Percentiles rank a stretch among this genome's conserved stretches.
phyloP scores from a whole-genome alignment of 2,888 invertebrate genomes.

The Crematogaster levior region DNA sequence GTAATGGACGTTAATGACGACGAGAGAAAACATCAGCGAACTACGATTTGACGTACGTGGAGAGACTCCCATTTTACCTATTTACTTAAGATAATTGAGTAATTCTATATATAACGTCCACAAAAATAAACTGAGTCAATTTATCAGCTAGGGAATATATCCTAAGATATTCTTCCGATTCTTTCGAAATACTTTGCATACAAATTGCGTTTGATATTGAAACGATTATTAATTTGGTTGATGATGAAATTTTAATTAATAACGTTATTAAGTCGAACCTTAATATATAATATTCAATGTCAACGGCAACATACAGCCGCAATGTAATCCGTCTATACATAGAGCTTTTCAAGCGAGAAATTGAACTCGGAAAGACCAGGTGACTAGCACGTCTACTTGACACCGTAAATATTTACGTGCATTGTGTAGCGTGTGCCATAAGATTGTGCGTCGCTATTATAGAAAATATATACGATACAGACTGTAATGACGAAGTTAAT shows the following conservation, averaged over 20 bases:
- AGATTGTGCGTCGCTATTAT: slow-evolving; percentile 2
- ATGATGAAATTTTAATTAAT: slow-evolving; percentile 14
- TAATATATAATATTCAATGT: not conserved
- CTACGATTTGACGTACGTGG: not conserved
- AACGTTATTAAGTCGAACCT: not conserved
- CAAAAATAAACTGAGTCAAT: not conserved
- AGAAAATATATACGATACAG: slow-evolving; percentile 1
- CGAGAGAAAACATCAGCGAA: not conserved
- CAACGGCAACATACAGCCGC: not conserved
- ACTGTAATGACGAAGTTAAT: slow-evolving; percentile 16
- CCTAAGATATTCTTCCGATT: not conserved
- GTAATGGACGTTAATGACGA: not conserved
- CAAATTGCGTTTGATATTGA: not conserved
- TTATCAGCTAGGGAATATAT: not conserved
- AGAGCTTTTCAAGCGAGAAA: not conserved
- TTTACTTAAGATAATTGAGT: not conserved
- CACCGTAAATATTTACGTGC: slow-evolving; percentile 28
- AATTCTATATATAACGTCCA: not conserved
- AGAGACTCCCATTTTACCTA: not conserved
- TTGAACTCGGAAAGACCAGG: not conserved
- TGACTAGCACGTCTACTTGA: slow-evolving; percentile 30
- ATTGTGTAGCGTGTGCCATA: not conserved
- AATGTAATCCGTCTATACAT: slow-evolving; percentile 6
- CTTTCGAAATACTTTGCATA: not conserved
- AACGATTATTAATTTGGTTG: not conserved